Percentiles rank a stretch among this genome's conserved stretches.
Conservation (phyloP, 2,797 vertebrate species). For the Leuciscus waleckii region DNA sequence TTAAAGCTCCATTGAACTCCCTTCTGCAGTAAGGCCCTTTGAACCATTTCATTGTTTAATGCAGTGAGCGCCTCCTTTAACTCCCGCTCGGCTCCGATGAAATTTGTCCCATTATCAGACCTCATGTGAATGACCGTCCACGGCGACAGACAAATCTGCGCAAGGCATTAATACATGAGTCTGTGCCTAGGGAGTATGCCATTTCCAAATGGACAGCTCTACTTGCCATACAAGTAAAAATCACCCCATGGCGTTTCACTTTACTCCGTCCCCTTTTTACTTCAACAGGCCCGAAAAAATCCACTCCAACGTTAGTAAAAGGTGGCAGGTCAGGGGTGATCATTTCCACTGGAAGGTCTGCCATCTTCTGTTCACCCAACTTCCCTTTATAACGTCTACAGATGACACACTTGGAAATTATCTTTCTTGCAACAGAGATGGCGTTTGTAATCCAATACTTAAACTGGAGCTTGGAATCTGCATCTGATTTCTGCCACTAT, state of each 20-base stretch:
- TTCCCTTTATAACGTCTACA: no score
- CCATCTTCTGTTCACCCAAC: not conserved
- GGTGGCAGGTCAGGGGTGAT: not conserved
- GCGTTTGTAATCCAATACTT: no score
- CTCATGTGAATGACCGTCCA: not conserved
- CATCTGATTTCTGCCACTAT: no score
- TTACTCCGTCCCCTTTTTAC: not conserved
- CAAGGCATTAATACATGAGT: not conserved
- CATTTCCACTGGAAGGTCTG: not conserved
- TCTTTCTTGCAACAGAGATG: no score
- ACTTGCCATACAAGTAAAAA: not conserved
- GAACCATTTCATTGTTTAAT: no score
- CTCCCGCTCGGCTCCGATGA: no score
- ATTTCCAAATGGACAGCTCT: conserved; percentile 2
- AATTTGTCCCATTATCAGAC: not conserved
- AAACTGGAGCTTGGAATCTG: no score
- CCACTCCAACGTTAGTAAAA: not conserved
- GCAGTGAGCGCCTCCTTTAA: no score
- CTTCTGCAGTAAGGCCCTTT: no score
- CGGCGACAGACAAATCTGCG: not conserved
- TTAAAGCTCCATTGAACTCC: no score
- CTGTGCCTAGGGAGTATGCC: not conserved
- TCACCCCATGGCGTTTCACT: not conserved
- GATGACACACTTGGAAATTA: no score
- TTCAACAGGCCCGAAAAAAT: not conserved